Percentiles rank a stretch among this genome's conserved stretches.
Evolutionary conservation across 2,113 vertebrate genomes (phyloP).

Genomic region (Prietella phreatophila): DNA sequence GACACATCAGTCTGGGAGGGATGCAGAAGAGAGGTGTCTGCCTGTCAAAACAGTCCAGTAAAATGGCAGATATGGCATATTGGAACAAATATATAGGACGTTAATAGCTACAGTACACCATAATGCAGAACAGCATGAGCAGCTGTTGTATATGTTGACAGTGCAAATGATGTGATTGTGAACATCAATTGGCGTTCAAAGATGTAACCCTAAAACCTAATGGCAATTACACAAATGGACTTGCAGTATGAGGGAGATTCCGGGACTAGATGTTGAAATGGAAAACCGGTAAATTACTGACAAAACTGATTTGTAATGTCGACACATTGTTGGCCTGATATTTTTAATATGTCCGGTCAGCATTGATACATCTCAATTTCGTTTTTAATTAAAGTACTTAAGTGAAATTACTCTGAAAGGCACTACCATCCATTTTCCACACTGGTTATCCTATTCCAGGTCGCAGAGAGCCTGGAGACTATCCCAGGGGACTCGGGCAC

Average conservation of each 20-base stretch:
- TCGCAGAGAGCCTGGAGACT: too few relatives aligned
- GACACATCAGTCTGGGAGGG: constrained; percentile 60
- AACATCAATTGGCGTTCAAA: neutral
- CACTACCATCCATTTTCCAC: too few relatives aligned
- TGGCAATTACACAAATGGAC: neutral
- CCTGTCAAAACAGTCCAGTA: constrained; percentile 48
- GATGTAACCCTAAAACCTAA: neutral
- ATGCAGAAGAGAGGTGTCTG: constrained; percentile 57
- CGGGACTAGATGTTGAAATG: neutral
- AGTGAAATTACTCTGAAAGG: neutral
- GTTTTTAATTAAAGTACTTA: too few relatives aligned
- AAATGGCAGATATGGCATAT: constrained; percentile 2
- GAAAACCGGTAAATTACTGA: neutral
- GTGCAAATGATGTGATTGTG: neutral
- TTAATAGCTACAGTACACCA: neutral
- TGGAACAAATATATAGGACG: neutral
- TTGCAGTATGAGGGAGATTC: neutral
- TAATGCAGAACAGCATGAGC: neutral
- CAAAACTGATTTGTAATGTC: neutral
- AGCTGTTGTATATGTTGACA: neutral
- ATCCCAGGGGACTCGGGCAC: too few relatives aligned
- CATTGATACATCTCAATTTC: neutral
- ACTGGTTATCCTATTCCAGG: too few relatives aligned
- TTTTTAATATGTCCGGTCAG: neutral
- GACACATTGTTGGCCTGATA: neutral